These are phyloP conservation scores for Trachymyrmex cornetzi DNA, from an alignment of 1,140 invertebrate genomes.

Conservation along the genomic window DNA sequence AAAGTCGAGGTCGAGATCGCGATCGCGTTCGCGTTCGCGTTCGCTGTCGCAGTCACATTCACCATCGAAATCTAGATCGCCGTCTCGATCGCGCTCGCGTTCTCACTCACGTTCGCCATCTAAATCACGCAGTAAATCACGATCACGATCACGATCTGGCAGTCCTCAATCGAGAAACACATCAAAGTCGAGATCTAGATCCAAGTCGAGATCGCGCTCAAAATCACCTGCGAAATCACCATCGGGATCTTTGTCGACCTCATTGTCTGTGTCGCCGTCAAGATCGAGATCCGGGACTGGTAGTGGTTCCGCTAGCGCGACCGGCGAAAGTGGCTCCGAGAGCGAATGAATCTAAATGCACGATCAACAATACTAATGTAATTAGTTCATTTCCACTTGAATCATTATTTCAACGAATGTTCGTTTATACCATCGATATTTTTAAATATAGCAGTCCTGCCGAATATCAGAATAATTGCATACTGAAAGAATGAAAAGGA, in stretches of 20 bases:
- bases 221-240: slow-evolving; percentile 75
- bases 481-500: neutral
- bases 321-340: slow-evolving; percentile 82
- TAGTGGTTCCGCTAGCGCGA: slow-evolving; percentile 79
- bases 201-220: slow-evolving; percentile 79
- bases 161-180: slow-evolving; percentile 67
- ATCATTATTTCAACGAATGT: neutral
- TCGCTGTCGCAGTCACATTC: slow-evolving; percentile 76
- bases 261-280: slow-evolving; percentile 79
- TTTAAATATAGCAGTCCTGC: neutral
- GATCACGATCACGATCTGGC: slow-evolving; percentile 78
- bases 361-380: neutral
- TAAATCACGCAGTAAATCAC: slow-evolving; percentile 67
- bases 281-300: slow-evolving; percentile 78
- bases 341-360: slow-evolving; percentile 78
- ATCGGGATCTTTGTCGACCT: slow-evolving; percentile 80
- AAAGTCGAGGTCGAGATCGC: neutral
- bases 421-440: neutral
- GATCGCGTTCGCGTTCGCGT: neutral
- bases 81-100: slow-evolving; percentile 76
- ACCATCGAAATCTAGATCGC: slow-evolving; percentile 79
- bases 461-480: neutral
- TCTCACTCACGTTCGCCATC: slow-evolving; percentile 77
- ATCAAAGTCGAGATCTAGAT: slow-evolving; percentile 70
- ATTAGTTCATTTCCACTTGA: neutral